phyloP scores from a whole-genome alignment of 2,888 invertebrate genomes.

The Ischnura elegans region DNA sequence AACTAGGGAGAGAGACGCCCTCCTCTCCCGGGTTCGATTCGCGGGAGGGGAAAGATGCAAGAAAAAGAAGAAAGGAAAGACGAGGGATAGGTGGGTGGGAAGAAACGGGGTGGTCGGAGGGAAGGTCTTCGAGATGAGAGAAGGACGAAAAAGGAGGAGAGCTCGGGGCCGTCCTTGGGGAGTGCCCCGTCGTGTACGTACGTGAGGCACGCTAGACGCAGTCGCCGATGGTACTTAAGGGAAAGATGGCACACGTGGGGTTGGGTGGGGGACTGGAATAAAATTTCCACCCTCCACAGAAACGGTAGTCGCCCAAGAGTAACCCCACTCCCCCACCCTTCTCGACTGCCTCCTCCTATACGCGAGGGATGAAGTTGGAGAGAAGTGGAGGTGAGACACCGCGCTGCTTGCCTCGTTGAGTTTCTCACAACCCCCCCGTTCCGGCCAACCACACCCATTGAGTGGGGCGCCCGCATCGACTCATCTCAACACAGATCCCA shows the following conservation, averaged over 20 bases:
- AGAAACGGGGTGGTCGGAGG: not conserved
- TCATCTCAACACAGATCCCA: not conserved
- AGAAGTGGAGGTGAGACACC: not conserved
- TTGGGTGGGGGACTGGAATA: not conserved
- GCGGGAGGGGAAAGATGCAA: not conserved
- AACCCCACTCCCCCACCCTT: not conserved
- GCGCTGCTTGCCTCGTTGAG: not conserved
- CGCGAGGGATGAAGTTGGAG: not conserved
- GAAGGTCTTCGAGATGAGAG: not conserved
- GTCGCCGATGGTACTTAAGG: slow-evolving; percentile 56
- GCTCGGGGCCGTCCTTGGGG: slow-evolving; percentile 15
- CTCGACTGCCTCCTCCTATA: not conserved
- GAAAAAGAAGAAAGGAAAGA: not conserved
- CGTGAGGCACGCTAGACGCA: not conserved
- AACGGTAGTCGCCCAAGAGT: not conserved
- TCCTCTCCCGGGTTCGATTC: not conserved
- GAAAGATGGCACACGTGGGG: not conserved
- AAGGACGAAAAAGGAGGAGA: not conserved
- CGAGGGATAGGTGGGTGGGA: not conserved
- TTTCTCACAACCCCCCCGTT: not conserved
- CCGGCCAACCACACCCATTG: not conserved
- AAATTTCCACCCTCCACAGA: not conserved
- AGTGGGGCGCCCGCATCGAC: not conserved
- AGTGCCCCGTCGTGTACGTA: slow-evolving; percentile 39
- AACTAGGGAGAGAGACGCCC: not conserved